These are phyloP conservation scores for Xylocampa areola DNA, from an alignment of 2,888 invertebrate species.

Conservation along the genomic window DNA sequence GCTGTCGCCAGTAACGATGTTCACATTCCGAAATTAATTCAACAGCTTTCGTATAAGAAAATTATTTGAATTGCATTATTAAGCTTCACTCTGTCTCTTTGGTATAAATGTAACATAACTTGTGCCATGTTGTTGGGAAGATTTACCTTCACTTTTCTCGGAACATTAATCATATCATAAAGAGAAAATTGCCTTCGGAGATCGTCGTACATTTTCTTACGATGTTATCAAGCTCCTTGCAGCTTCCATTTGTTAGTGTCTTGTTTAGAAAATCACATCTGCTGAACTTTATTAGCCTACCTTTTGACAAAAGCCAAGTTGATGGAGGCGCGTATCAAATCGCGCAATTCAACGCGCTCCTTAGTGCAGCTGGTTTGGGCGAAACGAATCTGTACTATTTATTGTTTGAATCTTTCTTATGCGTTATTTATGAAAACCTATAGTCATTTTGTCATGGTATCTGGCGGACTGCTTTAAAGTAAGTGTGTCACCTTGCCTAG, in stretches of 20 bases:
- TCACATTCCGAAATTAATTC: constrained; percentile 74
- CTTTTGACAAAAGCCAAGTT: constrained; percentile 85
- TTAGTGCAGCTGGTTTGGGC: constrained; percentile 87
- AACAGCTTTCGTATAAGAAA: constrained; percentile 59
- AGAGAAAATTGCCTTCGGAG: constrained; percentile 73
- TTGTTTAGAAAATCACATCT: constrained; percentile 89
- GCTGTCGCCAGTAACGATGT: constrained; percentile 70
- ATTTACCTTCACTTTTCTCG: constrained; percentile 40
- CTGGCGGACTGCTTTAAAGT: constrained; percentile 68
- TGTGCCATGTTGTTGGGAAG: constrained; percentile 21
- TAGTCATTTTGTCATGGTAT: constrained; percentile 78
- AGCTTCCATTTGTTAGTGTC: constrained; percentile 86
- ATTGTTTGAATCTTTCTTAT: constrained; percentile 86
- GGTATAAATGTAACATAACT: constrained; percentile 8
- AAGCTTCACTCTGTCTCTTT: constrained; percentile 38
- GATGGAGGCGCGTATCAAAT: constrained; percentile 89
- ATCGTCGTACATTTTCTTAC: constrained; percentile 71
- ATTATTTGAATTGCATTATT: constrained; percentile 62
- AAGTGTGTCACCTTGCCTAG: constrained; percentile 87
- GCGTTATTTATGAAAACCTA: constrained; percentile 86
- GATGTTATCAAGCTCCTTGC: constrained; percentile 72
- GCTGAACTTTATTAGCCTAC: constrained; percentile 86
- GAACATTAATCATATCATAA: constrained; percentile 72
- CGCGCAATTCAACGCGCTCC: constrained; percentile 84
- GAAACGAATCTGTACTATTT: constrained; percentile 86